phyloP scores from a whole-genome alignment of 2,888 invertebrate genomes.

The Apodemia zela region DNA sequence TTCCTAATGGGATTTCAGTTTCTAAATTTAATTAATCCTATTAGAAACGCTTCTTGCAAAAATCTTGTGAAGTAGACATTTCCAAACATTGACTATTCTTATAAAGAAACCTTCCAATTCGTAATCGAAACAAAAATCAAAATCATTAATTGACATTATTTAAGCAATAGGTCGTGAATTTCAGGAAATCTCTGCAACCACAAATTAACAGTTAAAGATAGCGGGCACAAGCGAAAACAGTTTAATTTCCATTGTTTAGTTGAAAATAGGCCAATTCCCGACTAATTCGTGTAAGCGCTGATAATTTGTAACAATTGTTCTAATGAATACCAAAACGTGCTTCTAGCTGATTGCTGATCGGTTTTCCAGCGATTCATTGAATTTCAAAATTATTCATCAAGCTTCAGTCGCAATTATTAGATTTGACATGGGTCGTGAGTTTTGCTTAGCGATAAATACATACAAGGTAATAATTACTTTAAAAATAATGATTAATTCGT shows the following conservation, averaged over 20 bases:
- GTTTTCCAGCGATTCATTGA: slow-evolving; percentile 38
- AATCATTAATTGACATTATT: neutral
- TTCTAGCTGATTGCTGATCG: slow-evolving; percentile 40
- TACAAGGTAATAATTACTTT: too few relatives aligned
- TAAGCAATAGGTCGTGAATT: slow-evolving; percentile 46
- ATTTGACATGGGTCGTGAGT: slow-evolving; percentile 24
- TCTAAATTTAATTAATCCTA: too few relatives aligned
- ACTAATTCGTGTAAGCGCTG: slow-evolving; percentile 54
- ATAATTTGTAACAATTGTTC: slow-evolving; percentile 64
- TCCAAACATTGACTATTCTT: too few relatives aligned
- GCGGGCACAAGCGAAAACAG: slow-evolving; percentile 55
- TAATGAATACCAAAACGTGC: slow-evolving; percentile 50
- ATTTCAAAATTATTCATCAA: slow-evolving; percentile 38
- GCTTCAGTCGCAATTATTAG: slow-evolving; percentile 34
- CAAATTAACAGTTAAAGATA: slow-evolving; percentile 43
- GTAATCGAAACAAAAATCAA: too few relatives aligned
- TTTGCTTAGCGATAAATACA: slow-evolving; percentile 17
- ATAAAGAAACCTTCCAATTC: too few relatives aligned
- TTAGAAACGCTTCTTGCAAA: too few relatives aligned
- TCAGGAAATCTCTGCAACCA: slow-evolving; percentile 45
- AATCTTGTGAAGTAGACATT: too few relatives aligned
- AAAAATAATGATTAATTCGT: too few relatives aligned
- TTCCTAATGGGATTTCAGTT: too few relatives aligned
- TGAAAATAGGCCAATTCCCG: slow-evolving; percentile 55
- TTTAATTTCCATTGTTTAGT: slow-evolving; percentile 68